These are phyloP conservation scores for Marasmarcha lunaedactyla DNA, from an alignment of 2,888 invertebrate species.

Conservation along the genomic window DNA sequence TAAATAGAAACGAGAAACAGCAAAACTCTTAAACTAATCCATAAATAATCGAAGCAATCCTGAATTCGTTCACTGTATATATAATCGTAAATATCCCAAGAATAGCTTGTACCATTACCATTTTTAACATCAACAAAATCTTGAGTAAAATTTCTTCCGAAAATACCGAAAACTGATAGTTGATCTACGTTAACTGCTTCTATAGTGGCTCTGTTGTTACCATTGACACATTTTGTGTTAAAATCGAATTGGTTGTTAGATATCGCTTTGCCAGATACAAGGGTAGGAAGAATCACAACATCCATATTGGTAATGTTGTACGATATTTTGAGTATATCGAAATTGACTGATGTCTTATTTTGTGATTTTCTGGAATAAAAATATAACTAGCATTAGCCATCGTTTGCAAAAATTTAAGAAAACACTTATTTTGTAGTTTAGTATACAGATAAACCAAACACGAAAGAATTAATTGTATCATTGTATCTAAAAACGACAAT, in stretches of 20 bases:
- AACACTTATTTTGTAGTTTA: too few relatives aligned
- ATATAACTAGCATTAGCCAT: too few relatives aligned
- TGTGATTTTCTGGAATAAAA: slow-evolving; percentile 31
- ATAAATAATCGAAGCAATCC: slow-evolving; percentile 50
- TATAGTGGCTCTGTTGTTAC: slow-evolving; percentile 23
- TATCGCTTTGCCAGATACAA: slow-evolving; percentile 22
- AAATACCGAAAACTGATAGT: slow-evolving; percentile 33
- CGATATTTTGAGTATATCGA: slow-evolving; percentile 32
- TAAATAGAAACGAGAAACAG: slow-evolving; percentile 52
- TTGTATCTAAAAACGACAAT: too few relatives aligned
- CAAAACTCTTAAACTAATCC: slow-evolving; percentile 46
- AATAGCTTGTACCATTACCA: slow-evolving; percentile 15
- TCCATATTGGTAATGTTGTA: slow-evolving; percentile 31
- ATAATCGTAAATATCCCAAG: slow-evolving; percentile 26
- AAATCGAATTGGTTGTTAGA: slow-evolving; percentile 24
- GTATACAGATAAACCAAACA: too few relatives aligned
- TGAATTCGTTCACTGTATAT: slow-evolving; percentile 37
- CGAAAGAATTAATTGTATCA: too few relatives aligned
- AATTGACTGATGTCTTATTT: slow-evolving; percentile 24
- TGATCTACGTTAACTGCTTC: slow-evolving; percentile 23
- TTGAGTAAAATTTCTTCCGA: slow-evolving; percentile 31
- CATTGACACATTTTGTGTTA: slow-evolving; percentile 13
- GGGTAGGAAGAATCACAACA: slow-evolving; percentile 32
- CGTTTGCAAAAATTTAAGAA: too few relatives aligned
- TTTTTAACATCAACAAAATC: slow-evolving; percentile 21